Evolutionary conservation across 2,113 vertebrate species (phyloP).

Genomic region (Raja brachyura): DNA sequence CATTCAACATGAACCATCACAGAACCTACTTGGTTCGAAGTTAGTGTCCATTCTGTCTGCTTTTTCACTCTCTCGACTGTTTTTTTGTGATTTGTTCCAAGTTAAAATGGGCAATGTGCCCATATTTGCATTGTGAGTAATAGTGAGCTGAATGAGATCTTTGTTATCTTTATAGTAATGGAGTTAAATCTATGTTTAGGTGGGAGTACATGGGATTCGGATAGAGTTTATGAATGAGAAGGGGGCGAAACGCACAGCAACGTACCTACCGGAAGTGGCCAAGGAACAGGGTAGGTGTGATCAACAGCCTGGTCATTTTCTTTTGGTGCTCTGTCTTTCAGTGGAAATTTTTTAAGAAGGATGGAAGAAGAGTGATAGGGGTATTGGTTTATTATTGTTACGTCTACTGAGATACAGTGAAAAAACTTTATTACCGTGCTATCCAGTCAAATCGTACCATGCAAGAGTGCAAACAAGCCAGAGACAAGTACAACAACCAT

Average conservation of each 20-base stretch:
- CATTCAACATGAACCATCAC: background rate
- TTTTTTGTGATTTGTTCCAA: background rate
- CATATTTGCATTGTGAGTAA: background rate
- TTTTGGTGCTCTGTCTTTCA: background rate
- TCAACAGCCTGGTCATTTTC: background rate
- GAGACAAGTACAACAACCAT: no score
- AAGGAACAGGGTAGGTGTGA: constrained; percentile 69
- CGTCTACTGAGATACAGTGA: no score
- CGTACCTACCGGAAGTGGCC: constrained; percentile 76
- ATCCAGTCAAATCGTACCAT: no score
- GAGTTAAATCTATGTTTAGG: constrained; percentile 50
- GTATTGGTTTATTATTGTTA: no score
- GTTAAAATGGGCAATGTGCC: background rate
- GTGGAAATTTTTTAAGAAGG: background rate
- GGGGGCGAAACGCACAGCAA: constrained; percentile 74
- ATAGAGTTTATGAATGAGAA: constrained; percentile 79
- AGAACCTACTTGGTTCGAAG: background rate
- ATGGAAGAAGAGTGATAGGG: background rate
- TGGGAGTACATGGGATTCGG: constrained; percentile 76
- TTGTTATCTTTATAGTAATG: background rate
- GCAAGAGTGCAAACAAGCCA: no score
- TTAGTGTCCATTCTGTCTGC: background rate
- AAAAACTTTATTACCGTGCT: no score
- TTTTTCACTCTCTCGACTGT: background rate
- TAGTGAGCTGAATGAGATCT: background rate